A percentile compares a stretch with the other conserved stretches of the same genome.
These are phyloP conservation scores for Apamea monoglypha DNA, from an alignment of 2,888 invertebrate species.

Conservation along the genomic window DNA sequence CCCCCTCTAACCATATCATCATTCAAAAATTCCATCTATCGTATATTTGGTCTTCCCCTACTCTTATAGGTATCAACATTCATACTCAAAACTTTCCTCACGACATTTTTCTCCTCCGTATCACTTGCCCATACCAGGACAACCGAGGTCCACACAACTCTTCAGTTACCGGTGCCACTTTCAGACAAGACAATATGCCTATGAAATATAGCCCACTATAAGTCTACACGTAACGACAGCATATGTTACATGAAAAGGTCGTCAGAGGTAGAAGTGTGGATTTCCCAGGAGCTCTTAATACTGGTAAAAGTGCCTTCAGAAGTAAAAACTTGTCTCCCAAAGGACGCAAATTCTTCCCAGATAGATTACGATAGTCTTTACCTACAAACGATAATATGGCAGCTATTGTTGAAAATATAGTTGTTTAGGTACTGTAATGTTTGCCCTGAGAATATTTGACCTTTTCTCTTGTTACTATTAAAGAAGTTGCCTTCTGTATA, in stretches of 20 bases:
- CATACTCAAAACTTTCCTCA: neutral
- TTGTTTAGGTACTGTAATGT: slow-evolving; percentile 21
- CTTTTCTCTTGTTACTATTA: slow-evolving; percentile 22
- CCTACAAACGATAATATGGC: slow-evolving; percentile 63
- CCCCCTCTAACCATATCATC: neutral
- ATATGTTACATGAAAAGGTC: slow-evolving; percentile 60
- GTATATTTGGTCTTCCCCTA: neutral
- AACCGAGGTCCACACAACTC: neutral
- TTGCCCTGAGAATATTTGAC: slow-evolving; percentile 30
- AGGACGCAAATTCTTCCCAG: slow-evolving; percentile 76
- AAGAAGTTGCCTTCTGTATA: neutral
- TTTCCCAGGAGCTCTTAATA: slow-evolving; percentile 80
- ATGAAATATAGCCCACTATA: slow-evolving; percentile 31
- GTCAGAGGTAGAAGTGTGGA: slow-evolving; percentile 75
- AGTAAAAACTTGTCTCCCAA: slow-evolving; percentile 78
- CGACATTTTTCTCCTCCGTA: neutral
- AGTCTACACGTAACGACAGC: slow-evolving; percentile 36
- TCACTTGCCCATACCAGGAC: neutral
- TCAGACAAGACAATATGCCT: neutral
- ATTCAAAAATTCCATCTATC: neutral
- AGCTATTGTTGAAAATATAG: slow-evolving; percentile 57
- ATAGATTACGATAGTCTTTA: slow-evolving; percentile 78
- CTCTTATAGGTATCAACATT: neutral
- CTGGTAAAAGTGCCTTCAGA: slow-evolving; percentile 79
- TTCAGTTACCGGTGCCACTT: neutral